Evolutionary conservation across 2,797 vertebrate genomes (phyloP).

Genomic region (Micropoecilia bifurca): DNA sequence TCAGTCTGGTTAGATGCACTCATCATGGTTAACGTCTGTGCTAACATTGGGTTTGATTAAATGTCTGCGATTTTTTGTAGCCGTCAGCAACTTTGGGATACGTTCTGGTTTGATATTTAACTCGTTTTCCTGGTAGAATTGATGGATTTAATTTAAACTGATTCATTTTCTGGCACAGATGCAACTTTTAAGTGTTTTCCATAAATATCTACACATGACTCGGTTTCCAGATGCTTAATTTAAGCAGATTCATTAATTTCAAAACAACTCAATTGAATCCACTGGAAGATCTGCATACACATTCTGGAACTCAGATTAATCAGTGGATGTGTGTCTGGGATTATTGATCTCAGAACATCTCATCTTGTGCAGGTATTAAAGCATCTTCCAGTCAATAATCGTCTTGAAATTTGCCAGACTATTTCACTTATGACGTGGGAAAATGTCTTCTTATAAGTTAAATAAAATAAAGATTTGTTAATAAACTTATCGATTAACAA

Average conservation of each 20-base stretch:
- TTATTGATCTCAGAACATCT: neutral
- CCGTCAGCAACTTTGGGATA: neutral
- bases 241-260: neutral
- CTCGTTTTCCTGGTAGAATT: neutral
- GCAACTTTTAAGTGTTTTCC: neutral
- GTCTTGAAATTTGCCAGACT: neutral
- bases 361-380: neutral
- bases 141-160: neutral
- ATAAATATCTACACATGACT: neutral
- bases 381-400: neutral
- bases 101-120: neutral
- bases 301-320: too few species aligned
- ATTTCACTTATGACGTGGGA: too few species aligned
- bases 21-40: neutral
- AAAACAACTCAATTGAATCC: neutral
- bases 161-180: neutral
- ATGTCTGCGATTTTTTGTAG: neutral
- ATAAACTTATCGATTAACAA: neutral
- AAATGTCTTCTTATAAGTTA: too few species aligned
- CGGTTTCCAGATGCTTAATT: neutral
- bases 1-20: neutral
- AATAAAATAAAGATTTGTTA: too few species aligned
- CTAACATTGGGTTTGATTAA: neutral
- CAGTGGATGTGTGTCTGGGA: neutral
- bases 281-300: too few species aligned